phyloP scores from a whole-genome alignment of 2,113 vertebrate species.

The Coturnix japonica region DNA sequence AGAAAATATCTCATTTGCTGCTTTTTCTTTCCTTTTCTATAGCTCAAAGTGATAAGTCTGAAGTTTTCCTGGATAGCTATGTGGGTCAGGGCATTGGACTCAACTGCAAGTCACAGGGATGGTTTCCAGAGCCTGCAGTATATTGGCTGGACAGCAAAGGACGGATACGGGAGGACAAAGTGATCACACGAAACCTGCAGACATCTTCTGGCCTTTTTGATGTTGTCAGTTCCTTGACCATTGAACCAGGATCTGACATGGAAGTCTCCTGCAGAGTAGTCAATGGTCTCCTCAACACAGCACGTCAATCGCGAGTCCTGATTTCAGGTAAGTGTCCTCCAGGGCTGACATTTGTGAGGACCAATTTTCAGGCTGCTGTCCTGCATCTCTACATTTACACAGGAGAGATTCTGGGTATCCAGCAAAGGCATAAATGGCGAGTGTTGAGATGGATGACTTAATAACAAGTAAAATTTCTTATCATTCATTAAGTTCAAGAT shows the following conservation, averaged over 20 bases:
- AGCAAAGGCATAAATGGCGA: neutral
- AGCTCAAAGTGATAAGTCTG: neutral
- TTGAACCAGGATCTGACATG: neutral
- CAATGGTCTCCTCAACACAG: neutral
- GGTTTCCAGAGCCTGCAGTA: neutral
- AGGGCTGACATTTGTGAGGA: accelerated
- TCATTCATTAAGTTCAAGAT: too few relatives aligned
- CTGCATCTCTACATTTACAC: too few relatives aligned
- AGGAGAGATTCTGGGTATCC: neutral
- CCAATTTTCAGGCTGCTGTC: neutral
- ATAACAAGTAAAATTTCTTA: too few relatives aligned
- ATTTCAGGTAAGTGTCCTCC: neutral
- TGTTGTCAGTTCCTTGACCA: neutral
- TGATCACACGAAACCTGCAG: neutral
- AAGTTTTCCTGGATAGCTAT: neutral
- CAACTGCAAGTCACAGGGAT: neutral
- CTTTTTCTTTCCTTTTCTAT: neutral
- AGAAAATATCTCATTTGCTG: too few relatives aligned
- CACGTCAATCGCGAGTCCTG: neutral
- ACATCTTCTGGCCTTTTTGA: neutral
- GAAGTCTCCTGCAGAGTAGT: neutral
- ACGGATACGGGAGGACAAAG: neutral
- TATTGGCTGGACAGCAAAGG: neutral
- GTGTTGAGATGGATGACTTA: neutral
- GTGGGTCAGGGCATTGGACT: neutral